These are phyloP conservation scores for Thunnus thynnus DNA, from an alignment of 2,113 vertebrate genomes.

Conservation along the genomic window DNA sequence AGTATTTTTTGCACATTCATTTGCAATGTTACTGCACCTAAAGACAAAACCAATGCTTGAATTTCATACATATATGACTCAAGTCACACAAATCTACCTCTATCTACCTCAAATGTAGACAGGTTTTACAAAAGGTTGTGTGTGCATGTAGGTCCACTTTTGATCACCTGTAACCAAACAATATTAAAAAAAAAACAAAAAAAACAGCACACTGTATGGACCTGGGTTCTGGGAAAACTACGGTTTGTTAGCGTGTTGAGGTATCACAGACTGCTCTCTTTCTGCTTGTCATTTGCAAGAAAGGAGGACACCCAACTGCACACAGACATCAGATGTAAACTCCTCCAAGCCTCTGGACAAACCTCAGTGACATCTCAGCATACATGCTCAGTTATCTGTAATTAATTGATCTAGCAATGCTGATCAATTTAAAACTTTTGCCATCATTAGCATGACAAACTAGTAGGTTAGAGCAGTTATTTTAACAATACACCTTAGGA, in stretches of 20 bases:
- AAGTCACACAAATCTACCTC: background rate
- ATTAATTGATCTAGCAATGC: constrained; percentile 72
- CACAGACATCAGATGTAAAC: constrained; percentile 26
- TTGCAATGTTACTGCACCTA: background rate
- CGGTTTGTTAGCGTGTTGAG: constrained; percentile 35
- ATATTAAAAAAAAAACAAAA: background rate
- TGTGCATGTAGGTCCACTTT: background rate
- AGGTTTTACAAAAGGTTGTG: background rate
- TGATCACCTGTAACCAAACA: background rate
- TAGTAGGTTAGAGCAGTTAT: too few relatives aligned
- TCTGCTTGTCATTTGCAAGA: constrained; percentile 30
- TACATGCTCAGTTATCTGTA: constrained; percentile 70
- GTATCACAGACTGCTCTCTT: constrained; percentile 40
- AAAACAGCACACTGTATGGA: too few relatives aligned
- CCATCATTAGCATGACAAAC: constrained; percentile 26
- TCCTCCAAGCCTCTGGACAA: constrained; percentile 44
- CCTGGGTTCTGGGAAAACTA: background rate
- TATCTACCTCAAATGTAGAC: background rate
- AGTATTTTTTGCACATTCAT: background rate
- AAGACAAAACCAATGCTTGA: background rate
- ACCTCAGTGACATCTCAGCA: constrained; percentile 63
- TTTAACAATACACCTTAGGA: too few relatives aligned
- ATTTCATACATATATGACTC: constrained; percentile 1
- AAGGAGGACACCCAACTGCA: constrained; percentile 5
- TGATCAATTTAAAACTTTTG: constrained; percentile 71